Base-by-base conservation (phyloP, 2,113 vertebrate species). In the Semnornis frantzii region DNA sequence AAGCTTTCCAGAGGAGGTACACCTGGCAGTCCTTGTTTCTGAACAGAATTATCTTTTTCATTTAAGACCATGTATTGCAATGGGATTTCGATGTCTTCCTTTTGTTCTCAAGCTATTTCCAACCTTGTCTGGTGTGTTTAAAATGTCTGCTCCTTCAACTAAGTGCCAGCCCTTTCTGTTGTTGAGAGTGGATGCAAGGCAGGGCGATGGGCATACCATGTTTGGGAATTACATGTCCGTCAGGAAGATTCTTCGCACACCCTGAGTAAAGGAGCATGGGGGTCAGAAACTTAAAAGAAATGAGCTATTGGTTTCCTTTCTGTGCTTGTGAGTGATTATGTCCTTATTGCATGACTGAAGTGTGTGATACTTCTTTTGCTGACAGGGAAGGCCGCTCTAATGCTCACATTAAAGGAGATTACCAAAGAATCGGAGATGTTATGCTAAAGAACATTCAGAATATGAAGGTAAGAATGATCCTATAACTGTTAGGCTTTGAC, bases 371-470 rank as follows among this genome's bases (percentile, higher is more conserved):
- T 94, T 96, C 70, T 89, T 70, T 85, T 95, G 64, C 72, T 93
- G 65, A 84, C 97, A 99, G 99, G 99, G 99, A 99, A 98, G 99
- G 99, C 83, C 98, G 98, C 31, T 99, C 99, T 30, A 99, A 99
- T 63, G 98, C 99, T 66, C 99, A 99, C 93, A 97, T 99, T 94
- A 99, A 99, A 98, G 98, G 98, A 93, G 99, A 99, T 96, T 98
- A 98, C 98, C 99, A 99, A 97, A 99, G 98, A 97, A 99, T 99
- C 23, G 99, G 99, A 31, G 99, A 99, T 58, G 97, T 99, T 90
- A 98, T 99, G 98, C 97, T 99, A 76, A 99, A 98, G 97, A 99
- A 99, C 95, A 97, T 99, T 39, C 98, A 99, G 96, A 98, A 92
- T 71, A 98, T 99, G 96, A 99, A 99, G 98, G 99, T 99, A 97